These are phyloP conservation scores for human (Homo sapiens) DNA, from an alignment of 2,113 vertebrate species.

Conservation along the genomic window DNA sequence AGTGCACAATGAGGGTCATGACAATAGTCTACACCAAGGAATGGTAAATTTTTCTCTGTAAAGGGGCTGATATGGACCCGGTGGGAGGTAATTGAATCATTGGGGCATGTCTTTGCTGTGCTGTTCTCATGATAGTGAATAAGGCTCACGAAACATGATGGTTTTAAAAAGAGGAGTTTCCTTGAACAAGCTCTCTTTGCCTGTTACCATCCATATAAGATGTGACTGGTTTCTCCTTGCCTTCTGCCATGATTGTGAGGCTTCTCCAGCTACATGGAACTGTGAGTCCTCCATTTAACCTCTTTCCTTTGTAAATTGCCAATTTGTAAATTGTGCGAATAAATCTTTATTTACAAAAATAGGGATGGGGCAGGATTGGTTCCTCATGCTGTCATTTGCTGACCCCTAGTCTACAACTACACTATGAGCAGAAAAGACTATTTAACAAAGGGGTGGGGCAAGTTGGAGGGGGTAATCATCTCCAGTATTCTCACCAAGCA, in stretches of 20 bases:
- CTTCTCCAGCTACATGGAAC: too few species aligned
- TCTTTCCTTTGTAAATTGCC: too few species aligned
- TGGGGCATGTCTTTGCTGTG: too few species aligned
- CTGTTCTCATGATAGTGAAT: too few species aligned
- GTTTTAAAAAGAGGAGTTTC: too few species aligned
- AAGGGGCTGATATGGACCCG: not conserved
- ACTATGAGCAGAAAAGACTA: not conserved
- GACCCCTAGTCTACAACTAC: not conserved
- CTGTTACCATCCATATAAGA: too few species aligned
- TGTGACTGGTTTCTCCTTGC: too few species aligned
- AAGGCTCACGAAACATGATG: too few species aligned
- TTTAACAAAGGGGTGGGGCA: not conserved
- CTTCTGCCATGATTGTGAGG: too few species aligned
- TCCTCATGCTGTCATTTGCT: not conserved
- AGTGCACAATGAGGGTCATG: not conserved
- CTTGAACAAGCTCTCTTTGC: too few species aligned
- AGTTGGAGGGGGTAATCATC: not conserved
- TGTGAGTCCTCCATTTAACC: too few species aligned
- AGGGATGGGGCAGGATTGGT: not conserved
- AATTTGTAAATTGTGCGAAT: not conserved
- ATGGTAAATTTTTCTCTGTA: not conserved
- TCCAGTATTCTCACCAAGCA: not conserved
- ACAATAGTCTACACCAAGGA: not conserved
- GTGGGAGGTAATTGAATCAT: too few species aligned
- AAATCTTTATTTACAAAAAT: slow-evolving; percentile 9